Evolutionary conservation across 2,888 invertebrate genomes (phyloP).

Genomic region (Reticulitermes lucifugus): DNA sequence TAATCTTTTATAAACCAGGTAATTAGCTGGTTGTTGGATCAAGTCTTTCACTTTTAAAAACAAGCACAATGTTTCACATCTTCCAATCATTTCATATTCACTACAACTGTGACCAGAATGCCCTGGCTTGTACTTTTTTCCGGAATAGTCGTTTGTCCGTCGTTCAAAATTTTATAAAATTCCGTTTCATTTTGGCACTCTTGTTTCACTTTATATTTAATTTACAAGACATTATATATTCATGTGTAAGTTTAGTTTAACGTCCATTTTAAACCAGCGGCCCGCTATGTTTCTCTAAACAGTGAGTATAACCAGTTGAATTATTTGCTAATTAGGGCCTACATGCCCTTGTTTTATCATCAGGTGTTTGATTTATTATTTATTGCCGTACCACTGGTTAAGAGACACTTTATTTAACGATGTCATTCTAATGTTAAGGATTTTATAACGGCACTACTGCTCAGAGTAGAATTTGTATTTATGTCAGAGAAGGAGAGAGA

Average conservation of each 20-base stretch:
- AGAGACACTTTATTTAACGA: not conserved
- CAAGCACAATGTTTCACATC: not conserved
- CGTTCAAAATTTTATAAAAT: slow-evolving; percentile 18
- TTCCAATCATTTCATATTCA: not conserved
- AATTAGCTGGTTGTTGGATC: not conserved
- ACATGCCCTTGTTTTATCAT: not conserved
- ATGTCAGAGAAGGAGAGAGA: not conserved
- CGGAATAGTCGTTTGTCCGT: not conserved
- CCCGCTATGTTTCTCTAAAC: too few species aligned
- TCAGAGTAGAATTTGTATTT: not conserved
- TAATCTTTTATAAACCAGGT: too few species aligned
- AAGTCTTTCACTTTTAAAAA: not conserved
- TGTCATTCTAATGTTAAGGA: not conserved
- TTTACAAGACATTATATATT: not conserved
- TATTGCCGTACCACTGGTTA: not conserved
- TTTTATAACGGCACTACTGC: not conserved
- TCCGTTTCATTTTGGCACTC: not conserved
- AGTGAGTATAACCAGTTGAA: not conserved
- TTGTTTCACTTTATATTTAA: not conserved
- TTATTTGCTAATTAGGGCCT: not conserved
- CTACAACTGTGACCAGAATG: not conserved
- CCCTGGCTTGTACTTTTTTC: not conserved
- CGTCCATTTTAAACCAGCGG: not conserved
- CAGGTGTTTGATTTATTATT: not conserved
- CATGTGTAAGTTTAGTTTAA: not conserved